phyloP scores from a whole-genome alignment of 2,888 invertebrate genomes.

The Didymodactylos carnosus region DNA sequence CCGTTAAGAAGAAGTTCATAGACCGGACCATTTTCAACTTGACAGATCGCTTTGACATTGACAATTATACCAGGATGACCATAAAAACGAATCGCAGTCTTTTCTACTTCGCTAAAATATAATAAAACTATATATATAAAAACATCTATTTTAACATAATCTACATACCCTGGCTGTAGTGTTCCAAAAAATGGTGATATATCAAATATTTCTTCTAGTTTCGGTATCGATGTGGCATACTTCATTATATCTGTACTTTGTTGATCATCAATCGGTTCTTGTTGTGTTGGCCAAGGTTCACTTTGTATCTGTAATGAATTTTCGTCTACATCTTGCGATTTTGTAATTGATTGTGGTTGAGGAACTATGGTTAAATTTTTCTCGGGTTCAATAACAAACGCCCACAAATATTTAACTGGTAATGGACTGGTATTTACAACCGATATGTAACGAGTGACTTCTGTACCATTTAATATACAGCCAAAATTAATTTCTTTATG shows the following conservation, averaged over 20 bases:
- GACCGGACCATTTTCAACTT: constrained; percentile 32
- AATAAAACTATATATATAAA: neutral
- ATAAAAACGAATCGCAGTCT: constrained; percentile 34
- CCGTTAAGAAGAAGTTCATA: constrained; percentile 30
- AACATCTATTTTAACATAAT: neutral
- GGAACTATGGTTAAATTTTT: neutral
- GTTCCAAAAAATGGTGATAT: constrained; percentile 33
- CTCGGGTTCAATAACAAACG: constrained; percentile 15
- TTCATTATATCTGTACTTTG: neutral
- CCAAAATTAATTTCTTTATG: constrained; percentile 44
- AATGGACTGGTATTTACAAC: constrained; percentile 35
- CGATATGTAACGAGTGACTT: constrained; percentile 35
- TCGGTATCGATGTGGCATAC: neutral
- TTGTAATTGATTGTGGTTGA: neutral
- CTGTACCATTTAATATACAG: constrained; percentile 40
- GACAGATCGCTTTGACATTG: constrained; percentile 30
- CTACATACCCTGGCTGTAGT: constrained; percentile 21
- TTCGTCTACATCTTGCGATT: neutral
- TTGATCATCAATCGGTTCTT: neutral
- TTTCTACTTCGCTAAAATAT: constrained; percentile 26
- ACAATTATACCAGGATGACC: constrained; percentile 33
- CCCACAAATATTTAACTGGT: constrained; percentile 15
- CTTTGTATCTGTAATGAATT: neutral
- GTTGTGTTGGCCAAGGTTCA: neutral
- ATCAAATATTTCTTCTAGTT: constrained; percentile 28